These are phyloP conservation scores for Aselliscus stoliczkanus DNA, from an alignment of 2,797 vertebrate genomes.

Conservation along the genomic window DNA sequence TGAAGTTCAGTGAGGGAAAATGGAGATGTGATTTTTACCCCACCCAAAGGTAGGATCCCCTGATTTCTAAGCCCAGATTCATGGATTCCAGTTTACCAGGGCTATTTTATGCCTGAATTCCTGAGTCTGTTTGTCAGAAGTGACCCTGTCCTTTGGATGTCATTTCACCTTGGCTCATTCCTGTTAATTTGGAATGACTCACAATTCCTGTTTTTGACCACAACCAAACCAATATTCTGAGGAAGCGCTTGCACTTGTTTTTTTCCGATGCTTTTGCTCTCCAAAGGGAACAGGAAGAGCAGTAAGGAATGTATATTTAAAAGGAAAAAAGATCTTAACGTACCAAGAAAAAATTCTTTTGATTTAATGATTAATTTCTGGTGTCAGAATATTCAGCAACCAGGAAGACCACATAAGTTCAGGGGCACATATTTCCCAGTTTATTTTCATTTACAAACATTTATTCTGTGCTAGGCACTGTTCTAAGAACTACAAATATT, in stretches of 20 bases:
- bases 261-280: constrained; percentile 58
- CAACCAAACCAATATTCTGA: constrained; percentile 74
- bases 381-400: neutral
- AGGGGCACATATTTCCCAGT: neutral
- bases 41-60: neutral
- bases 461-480: neutral
- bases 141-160: constrained; percentile 42
- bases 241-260: constrained; percentile 71
- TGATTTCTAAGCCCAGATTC: neutral
- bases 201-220: constrained; percentile 83
- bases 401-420: neutral
- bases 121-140: neutral
- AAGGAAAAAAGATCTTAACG: neutral
- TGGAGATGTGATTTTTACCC: neutral
- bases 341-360: neutral
- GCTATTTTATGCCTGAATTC: neutral
- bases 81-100: neutral
- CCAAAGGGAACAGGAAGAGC: constrained; percentile 77
- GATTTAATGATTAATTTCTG: constrained; percentile 40
- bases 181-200: constrained; percentile 79
- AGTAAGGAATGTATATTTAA: constrained; percentile 69
- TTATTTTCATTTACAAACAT: neutral
- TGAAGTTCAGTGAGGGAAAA: neutral
- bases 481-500: neutral
- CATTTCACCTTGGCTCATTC: constrained; percentile 55